phyloP scores from a whole-genome alignment of 2,113 vertebrate genomes.

The Clarias macrocephalus region DNA sequence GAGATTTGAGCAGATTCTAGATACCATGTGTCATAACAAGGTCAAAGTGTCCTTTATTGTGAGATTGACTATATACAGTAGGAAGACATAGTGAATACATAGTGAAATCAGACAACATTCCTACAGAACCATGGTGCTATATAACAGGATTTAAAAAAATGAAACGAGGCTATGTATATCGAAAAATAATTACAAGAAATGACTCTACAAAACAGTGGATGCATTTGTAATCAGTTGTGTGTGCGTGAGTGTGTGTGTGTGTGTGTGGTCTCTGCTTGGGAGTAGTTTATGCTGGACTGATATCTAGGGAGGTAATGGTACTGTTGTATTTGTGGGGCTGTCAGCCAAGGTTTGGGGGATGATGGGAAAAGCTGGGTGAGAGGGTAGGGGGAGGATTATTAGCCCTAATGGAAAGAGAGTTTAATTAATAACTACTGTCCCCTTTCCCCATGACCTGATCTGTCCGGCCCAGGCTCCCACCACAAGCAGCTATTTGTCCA shows the following conservation, averaged over 20 bases:
- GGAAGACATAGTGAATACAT: no score
- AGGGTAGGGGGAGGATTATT: conserved; percentile 46
- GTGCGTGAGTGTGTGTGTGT: conserved; percentile 48
- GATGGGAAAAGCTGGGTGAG: conserved; percentile 16
- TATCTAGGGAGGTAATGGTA: conserved; percentile 51
- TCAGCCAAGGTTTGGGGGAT: conserved; percentile 63
- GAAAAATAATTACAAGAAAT: no score
- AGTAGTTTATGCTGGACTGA: conserved; percentile 24
- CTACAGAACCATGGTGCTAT: no score
- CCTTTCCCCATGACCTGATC: conserved; percentile 67
- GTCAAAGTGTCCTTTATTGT: no score
- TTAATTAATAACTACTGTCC: conserved; percentile 82
- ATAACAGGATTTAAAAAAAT: no score
- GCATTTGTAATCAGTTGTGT: conserved; percentile 35
- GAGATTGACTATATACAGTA: no score
- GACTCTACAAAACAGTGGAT: not conserved
- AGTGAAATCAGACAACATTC: no score
- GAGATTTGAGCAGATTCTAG: not conserved
- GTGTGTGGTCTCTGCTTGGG: conserved; percentile 10
- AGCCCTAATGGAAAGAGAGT: conserved; percentile 63
- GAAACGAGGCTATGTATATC: no score
- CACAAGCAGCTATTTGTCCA: conserved; percentile 54
- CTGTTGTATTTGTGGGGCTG: conserved; percentile 56
- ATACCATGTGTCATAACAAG: conserved; percentile 27
- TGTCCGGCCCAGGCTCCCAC: conserved; percentile 54